phyloP scores from a whole-genome alignment of 2,113 vertebrate genomes.

The Dasypus novemcinctus region DNA sequence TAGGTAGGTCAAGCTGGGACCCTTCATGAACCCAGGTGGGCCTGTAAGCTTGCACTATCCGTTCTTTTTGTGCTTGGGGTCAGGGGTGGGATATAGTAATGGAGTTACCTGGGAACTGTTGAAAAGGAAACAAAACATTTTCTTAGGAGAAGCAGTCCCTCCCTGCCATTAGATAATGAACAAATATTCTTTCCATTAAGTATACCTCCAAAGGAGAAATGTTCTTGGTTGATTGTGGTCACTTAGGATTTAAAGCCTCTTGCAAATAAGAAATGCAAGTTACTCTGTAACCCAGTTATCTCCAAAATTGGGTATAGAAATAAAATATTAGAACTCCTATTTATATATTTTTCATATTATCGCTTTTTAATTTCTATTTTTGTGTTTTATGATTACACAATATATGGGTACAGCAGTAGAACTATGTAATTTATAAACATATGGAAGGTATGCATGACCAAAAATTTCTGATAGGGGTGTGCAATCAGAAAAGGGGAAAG shows the following conservation, averaged over 20 bases:
- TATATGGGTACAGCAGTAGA: conserved; percentile 5
- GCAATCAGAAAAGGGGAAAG: conserved; percentile 23
- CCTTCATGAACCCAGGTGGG: too few species aligned
- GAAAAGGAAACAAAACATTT: not conserved
- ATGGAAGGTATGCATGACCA: not conserved
- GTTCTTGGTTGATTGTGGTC: not conserved
- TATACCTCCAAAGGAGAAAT: not conserved
- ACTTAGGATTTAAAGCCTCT: not conserved
- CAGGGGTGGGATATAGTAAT: not conserved
- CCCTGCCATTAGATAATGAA: not conserved
- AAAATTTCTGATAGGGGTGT: not conserved
- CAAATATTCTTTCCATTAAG: not conserved
- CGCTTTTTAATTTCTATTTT: conserved; percentile 42
- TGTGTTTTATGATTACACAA: conserved; percentile 44
- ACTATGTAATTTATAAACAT: not conserved
- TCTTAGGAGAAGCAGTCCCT: not conserved
- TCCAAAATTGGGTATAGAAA: conserved; percentile 8
- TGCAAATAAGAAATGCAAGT: not conserved
- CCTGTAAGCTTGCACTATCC: not conserved
- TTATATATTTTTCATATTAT: conserved; percentile 32
- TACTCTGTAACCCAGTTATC: not conserved
- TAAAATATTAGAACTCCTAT: conserved; percentile 48
- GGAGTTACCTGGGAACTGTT: not conserved
- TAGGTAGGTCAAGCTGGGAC: not conserved
- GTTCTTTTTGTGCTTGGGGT: not conserved